These are phyloP conservation scores for Echinometra lucunter DNA, from an alignment of 53 echinoderm and acorn worm genomes.

Conservation along the genomic window DNA sequence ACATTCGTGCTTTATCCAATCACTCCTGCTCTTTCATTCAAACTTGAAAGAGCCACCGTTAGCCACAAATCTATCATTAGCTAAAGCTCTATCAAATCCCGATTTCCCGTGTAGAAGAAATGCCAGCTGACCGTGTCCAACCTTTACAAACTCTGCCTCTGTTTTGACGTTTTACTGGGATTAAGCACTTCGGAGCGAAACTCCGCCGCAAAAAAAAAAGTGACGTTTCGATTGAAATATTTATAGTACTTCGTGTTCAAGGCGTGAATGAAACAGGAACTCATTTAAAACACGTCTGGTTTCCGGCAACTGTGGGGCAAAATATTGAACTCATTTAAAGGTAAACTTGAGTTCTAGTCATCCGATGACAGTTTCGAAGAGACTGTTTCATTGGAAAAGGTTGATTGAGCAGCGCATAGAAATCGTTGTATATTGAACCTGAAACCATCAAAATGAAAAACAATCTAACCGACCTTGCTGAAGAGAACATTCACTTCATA, in stretches of 20 bases:
- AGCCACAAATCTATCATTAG: constrained; percentile 59
- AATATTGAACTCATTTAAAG: background rate
- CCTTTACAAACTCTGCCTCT: background rate
- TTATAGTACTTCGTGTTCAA: constrained; percentile 43
- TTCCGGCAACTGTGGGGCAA: constrained; percentile 20
- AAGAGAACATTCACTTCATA: too few relatives aligned
- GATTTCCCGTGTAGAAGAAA: constrained; percentile 52
- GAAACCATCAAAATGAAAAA: too few relatives aligned
- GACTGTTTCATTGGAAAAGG: too few relatives aligned
- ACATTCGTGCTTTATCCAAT: background rate
- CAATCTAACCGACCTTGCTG: too few relatives aligned
- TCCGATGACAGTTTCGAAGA: too few relatives aligned
- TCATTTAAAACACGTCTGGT: background rate
- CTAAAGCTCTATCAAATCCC: background rate
- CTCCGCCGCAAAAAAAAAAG: constrained; percentile 14
- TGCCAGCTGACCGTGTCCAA: constrained; percentile 40
- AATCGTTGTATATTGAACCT: too few relatives aligned
- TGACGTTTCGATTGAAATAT: constrained; percentile 50
- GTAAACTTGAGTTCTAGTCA: too few relatives aligned
- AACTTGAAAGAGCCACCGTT: background rate
- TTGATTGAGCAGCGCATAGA: too few relatives aligned
- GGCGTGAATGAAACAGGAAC: constrained; percentile 49
- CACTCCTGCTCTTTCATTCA: background rate
- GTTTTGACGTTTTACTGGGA: constrained; percentile 29
- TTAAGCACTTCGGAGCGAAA: background rate